These are phyloP conservation scores for Aphidius ervi DNA, from an alignment of 1,140 invertebrate species.

Conservation along the genomic window DNA sequence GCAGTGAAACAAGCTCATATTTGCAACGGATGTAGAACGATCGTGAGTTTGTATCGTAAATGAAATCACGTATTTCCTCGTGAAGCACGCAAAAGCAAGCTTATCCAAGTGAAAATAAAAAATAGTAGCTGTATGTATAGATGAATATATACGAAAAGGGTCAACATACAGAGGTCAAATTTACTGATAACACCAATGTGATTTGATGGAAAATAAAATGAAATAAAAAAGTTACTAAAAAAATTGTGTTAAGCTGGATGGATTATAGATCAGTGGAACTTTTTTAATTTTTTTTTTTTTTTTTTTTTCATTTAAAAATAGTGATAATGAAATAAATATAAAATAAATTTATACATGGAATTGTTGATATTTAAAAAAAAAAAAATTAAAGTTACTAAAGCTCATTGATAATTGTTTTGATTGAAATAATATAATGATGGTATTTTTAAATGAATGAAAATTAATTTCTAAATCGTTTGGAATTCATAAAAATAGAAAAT, in stretches of 20 bases:
- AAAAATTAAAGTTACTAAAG: neutral
- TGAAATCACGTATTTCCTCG: slow-evolving; percentile 49
- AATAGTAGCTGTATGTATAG: slow-evolving; percentile 18
- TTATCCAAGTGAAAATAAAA: slow-evolving; percentile 4
- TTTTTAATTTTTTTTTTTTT: neutral
- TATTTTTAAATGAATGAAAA: too few relatives aligned
- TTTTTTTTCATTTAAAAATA: neutral
- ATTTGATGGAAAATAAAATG: neutral
- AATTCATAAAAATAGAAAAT: too few relatives aligned
- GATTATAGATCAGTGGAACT: neutral
- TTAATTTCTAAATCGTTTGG: too few relatives aligned
- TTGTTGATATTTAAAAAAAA: neutral
- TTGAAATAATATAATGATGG: too few relatives aligned
- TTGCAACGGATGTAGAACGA: slow-evolving; percentile 40
- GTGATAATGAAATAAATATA: neutral
- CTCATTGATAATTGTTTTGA: too few relatives aligned
- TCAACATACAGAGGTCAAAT: slow-evolving; percentile 8
- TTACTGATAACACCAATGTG: slow-evolving; percentile 6
- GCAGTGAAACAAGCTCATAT: slow-evolving; percentile 30
- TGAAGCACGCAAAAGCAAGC: slow-evolving; percentile 35
- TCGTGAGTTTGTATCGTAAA: slow-evolving; percentile 49
- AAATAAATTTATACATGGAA: neutral
- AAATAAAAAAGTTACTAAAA: neutral
- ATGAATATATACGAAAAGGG: neutral
- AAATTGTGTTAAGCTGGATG: too few relatives aligned